Percentiles rank a stretch among this genome's conserved stretches.
Conservation (phyloP, 2,888 invertebrate species). For the Volucella zonaria region DNA sequence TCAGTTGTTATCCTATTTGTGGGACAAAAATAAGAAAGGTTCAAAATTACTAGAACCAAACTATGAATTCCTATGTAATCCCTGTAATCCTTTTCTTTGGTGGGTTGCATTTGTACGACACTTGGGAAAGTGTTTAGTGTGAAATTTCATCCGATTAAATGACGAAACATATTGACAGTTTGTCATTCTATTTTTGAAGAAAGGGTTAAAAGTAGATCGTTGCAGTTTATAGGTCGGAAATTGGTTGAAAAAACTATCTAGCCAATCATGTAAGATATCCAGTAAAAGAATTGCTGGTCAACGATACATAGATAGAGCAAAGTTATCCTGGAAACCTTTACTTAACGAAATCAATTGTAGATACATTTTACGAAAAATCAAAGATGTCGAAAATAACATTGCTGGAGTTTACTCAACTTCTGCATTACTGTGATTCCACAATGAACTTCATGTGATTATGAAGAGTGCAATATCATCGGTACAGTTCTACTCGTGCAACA, state of each 20-base stretch:
- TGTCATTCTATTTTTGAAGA: slow-evolving; percentile 15
- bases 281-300: too few relatives aligned
- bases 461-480: too few relatives aligned
- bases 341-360: too few relatives aligned
- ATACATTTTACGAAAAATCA: too few relatives aligned
- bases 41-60: slow-evolving; percentile 27
- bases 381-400: too few relatives aligned
- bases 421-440: too few relatives aligned
- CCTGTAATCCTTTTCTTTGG: slow-evolving; percentile 44
- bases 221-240: not conserved
- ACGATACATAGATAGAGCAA: too few relatives aligned
- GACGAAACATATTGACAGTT: slow-evolving; percentile 48
- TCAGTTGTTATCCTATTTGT: slow-evolving; percentile 19
- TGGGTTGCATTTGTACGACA: not conserved
- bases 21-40: slow-evolving; percentile 34
- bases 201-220: slow-evolving; percentile 5
- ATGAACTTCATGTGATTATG: too few relatives aligned
- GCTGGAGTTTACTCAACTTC: too few relatives aligned
- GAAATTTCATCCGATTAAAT: slow-evolving; percentile 51
- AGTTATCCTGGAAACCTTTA: too few relatives aligned
- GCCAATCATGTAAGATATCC: not conserved
- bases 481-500: too few relatives aligned
- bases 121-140: slow-evolving; percentile 55
- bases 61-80: slow-evolving; percentile 22
- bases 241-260: too few relatives aligned